phyloP scores from a whole-genome alignment of 2,888 invertebrate genomes.

The Pyrocoelia pectoralis region DNA sequence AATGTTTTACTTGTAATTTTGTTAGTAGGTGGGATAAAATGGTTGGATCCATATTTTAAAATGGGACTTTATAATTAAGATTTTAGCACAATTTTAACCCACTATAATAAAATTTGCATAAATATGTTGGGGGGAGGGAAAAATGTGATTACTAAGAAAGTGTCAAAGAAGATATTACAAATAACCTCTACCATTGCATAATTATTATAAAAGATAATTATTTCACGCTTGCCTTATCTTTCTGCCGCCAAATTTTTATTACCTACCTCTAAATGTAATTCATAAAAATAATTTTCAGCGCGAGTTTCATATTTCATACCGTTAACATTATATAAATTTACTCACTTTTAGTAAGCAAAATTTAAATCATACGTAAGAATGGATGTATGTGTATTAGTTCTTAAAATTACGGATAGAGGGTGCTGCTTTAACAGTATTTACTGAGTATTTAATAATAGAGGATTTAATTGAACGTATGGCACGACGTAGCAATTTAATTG shows the following conservation, averaged over 20 bases:
- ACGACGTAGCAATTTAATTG: too few relatives aligned
- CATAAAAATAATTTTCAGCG: too few relatives aligned
- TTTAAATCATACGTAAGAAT: too few relatives aligned
- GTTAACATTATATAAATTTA: too few relatives aligned
- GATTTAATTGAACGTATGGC: too few relatives aligned
- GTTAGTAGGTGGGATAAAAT: conserved; percentile 43
- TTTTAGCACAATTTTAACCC: conserved; percentile 1
- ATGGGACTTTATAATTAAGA: conserved; percentile 15
- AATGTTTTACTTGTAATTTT: conserved; percentile 55
- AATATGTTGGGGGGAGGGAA: neutral
- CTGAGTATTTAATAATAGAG: too few relatives aligned
- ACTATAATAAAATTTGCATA: neutral
- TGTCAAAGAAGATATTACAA: neutral
- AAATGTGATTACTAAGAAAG: neutral
- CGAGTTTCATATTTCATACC: too few relatives aligned
- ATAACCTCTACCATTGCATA: neutral
- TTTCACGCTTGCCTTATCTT: neutral
- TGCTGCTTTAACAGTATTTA: too few relatives aligned
- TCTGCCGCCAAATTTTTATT: neutral
- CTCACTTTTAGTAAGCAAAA: too few relatives aligned
- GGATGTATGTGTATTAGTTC: too few relatives aligned
- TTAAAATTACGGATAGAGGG: too few relatives aligned
- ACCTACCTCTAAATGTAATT: too few relatives aligned
- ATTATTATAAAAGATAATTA: conserved; percentile 1
- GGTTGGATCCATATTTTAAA: conserved; percentile 27